These are phyloP conservation scores for Cheiracanthium punctorium DNA, from an alignment of 2,888 invertebrate species.

Conservation along the genomic window DNA sequence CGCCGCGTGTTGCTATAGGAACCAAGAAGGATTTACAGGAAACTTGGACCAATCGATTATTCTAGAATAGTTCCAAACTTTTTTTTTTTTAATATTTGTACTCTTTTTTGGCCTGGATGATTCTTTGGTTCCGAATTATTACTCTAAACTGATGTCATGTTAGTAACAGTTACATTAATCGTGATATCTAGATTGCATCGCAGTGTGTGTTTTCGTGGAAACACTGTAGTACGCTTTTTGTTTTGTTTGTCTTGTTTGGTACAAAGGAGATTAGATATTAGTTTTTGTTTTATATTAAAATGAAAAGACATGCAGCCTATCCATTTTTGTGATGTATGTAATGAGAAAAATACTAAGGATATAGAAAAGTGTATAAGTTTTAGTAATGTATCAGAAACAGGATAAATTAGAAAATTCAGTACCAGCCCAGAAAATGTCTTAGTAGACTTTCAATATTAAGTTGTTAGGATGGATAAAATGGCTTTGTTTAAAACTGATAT, in stretches of 20 bases:
- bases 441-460: too few species aligned
- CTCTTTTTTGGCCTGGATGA: not conserved
- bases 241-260: not conserved
- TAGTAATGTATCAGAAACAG: too few species aligned
- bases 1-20: not conserved
- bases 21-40: not conserved
- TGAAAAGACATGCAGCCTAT: too few species aligned
- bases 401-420: too few species aligned
- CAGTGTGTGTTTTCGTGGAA: not conserved
- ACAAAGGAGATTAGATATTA: too few species aligned
- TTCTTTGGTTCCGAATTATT: not conserved
- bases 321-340: too few species aligned
- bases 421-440: too few species aligned
- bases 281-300: too few species aligned
- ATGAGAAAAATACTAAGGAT: too few species aligned
- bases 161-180: not conserved
- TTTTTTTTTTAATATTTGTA: not conserved
- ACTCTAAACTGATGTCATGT: conserved; percentile 1
- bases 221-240: not conserved
- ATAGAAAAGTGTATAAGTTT: too few species aligned
- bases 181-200: not conserved
- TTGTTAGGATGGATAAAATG: too few species aligned
- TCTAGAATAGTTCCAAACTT: conserved; percentile 6
- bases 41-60: conserved; percentile 10
- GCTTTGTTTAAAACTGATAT: too few species aligned